phyloP scores from a whole-genome alignment of 53 echinoderm and acorn worm species.

The Mesocentrotus franciscanus region DNA sequence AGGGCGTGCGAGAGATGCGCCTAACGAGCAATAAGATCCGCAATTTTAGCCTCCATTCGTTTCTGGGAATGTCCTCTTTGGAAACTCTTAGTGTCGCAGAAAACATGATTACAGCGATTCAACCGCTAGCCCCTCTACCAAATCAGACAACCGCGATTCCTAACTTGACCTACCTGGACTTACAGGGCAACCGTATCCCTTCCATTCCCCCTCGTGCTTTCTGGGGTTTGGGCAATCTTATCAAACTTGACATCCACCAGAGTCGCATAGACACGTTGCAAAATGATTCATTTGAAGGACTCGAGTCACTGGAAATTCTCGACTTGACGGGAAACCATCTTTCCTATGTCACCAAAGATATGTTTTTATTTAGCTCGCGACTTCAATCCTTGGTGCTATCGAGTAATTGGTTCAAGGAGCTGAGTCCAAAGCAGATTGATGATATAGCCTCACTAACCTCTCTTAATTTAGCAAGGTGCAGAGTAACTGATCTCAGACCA shows the following conservation, averaged over 20 bases:
- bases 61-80: constrained; percentile 39
- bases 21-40: neutral
- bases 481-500: neutral
- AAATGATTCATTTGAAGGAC: constrained; percentile 50
- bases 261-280: neutral
- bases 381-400: neutral
- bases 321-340: constrained; percentile 4
- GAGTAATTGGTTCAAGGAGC: neutral
- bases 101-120: neutral
- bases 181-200: constrained; percentile 18
- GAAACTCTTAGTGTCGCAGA: neutral
- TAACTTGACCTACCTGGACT: neutral
- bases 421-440: neutral
- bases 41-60: constrained; percentile 14
- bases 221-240: neutral
- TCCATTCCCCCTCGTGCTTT: neutral
- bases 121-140: neutral
- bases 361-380: neutral
- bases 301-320: constrained; percentile 15
- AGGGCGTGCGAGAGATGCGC: neutral
- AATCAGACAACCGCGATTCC: neutral
- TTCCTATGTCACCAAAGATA: neutral
- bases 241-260: neutral
- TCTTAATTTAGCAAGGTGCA: constrained; percentile 29
- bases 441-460: neutral